Base-by-base conservation (phyloP, 2,888 invertebrate genomes). In the Nematopogon swammerdamellus region DNA sequence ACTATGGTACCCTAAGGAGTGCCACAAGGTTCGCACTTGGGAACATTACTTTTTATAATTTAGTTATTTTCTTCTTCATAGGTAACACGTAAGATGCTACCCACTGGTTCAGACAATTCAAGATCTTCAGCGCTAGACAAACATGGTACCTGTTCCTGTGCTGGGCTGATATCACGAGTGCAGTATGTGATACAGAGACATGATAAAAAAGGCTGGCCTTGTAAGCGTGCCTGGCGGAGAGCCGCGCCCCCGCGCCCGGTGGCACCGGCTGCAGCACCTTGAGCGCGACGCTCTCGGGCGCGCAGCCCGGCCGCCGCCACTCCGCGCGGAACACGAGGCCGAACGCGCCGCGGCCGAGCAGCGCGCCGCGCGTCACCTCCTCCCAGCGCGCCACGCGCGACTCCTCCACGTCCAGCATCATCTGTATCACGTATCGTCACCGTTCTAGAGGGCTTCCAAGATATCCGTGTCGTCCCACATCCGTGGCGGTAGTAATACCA, bases 251-350 rank as follows among this genome's bases (percentile, higher is more conserved):
- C 0, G 60, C 52, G 1, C 70, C 94, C 2, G 96, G 95, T 52
- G 92, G 90, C 10, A 95, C 93, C 0, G 97, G 97, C 68, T 97
- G 96, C 51, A 97, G 72, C 85, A 97, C 95, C 76, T 98, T 98
- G 77, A 97, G 87, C 0, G 98, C 97, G 1, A 97, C 92, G 51
- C 89, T 85, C 51, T 36, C 82, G 80, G 2, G 73, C 69, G 48
- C 82, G 81, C 73, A 8, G 81, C 80, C 45, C 84, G 74, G 45
- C 80, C 82, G 65, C 55, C 85, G 85, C 67, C 88, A 90, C 4
- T 81, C 81, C 1, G 91, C 95, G 60, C 89, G 85, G 66, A 95
- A 95, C 8, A 99, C 99, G 59, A 97, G 96, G 2, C 98, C 98
- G 79, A 98, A 99, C 0, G 97, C 97, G 2, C 99, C 99, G n/a